Evolutionary conservation across 2,113 vertebrate genomes (phyloP).

Genomic region (Mixornis gularis): DNA sequence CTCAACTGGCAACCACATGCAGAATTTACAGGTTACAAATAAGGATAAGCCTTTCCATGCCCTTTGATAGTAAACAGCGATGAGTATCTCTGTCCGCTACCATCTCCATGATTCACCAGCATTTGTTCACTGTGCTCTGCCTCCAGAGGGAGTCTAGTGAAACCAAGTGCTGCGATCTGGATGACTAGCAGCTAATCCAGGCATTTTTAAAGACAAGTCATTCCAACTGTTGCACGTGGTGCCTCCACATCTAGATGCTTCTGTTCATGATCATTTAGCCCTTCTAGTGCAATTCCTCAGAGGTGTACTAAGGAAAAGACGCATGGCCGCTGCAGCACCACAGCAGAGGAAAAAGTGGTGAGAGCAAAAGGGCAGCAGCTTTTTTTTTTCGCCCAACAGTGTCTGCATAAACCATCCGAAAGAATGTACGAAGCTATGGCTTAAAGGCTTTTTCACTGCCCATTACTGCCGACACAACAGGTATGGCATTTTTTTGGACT

Average conservation of each 20-base stretch:
- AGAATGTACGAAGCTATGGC: rapidly evolving
- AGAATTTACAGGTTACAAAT: not conserved
- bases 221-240: not conserved
- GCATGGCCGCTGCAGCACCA: rapidly evolving
- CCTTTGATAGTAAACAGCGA: not conserved
- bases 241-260: not conserved
- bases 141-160: not conserved
- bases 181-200: not conserved
- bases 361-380: not conserved
- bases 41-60: not conserved
- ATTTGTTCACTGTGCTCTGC: not conserved
- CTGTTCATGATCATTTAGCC: not conserved
- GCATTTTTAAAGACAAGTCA: not conserved
- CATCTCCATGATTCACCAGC: not conserved
- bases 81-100: not conserved
- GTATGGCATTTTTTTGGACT: not conserved
- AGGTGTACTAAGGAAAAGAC: not conserved
- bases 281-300: not conserved
- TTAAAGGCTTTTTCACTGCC: not conserved
- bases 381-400: rapidly evolving
- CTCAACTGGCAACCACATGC: not conserved
- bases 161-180: not conserved
- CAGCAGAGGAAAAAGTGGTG: not conserved
- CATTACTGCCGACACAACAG: not conserved
- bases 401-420: not conserved